These are phyloP conservation scores for Danio kyathit DNA, from an alignment of 2,797 vertebrate species.

Conservation along the genomic window DNA sequence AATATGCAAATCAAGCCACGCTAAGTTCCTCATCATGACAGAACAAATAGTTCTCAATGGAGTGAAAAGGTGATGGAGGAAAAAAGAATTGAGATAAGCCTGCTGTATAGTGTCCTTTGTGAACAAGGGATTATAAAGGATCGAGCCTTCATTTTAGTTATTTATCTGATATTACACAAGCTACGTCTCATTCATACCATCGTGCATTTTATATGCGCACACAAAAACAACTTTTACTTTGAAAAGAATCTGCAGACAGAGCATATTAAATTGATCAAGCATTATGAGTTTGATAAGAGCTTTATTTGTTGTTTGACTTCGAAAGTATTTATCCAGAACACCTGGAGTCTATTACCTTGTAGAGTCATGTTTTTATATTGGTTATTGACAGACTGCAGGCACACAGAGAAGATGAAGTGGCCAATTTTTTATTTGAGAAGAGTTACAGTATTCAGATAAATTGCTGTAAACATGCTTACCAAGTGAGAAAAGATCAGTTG, in stretches of 20 bases:
- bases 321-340: background rate
- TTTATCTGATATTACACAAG: background rate
- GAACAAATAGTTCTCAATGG: constrained; percentile 33
- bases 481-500: constrained; percentile 17
- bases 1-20: constrained; percentile 51
- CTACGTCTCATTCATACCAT: background rate
- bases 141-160: background rate
- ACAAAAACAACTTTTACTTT: constrained; percentile 6
- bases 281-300: background rate
- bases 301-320: background rate
- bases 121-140: constrained; percentile 21
- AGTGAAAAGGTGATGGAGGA: constrained; percentile 29
- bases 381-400: constrained; percentile 1
- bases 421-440: constrained; percentile 21
- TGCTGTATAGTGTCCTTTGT: constrained; percentile 53
- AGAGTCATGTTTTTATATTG: background rate
- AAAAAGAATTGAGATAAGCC: constrained; percentile 39
- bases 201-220: background rate
- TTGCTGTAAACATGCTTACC: constrained; percentile 9
- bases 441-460: constrained; percentile 27
- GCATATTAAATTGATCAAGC: constrained; percentile 5
- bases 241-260: background rate
- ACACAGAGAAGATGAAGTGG: constrained; percentile 13
- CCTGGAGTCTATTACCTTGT: background rate
- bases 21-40: background rate